These are phyloP conservation scores for Autographa gamma DNA, from an alignment of 2,888 invertebrate species.

Conservation along the genomic window DNA sequence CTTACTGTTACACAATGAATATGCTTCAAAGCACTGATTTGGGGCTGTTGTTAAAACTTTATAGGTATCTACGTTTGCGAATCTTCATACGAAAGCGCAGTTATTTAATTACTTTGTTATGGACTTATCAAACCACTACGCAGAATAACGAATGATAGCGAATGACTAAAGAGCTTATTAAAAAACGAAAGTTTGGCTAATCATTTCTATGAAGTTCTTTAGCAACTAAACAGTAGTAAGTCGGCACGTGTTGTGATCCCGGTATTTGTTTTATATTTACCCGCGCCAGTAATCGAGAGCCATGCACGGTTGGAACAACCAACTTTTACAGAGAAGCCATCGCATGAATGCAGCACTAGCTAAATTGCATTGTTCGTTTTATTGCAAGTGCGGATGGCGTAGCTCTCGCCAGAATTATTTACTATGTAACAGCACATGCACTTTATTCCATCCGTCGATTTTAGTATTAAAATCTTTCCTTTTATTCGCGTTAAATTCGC, in stretches of 20 bases:
- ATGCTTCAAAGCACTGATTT: slow-evolving; percentile 47
- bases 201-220: neutral
- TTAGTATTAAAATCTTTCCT: slow-evolving; percentile 78
- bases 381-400: slow-evolving; percentile 84
- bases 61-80: neutral
- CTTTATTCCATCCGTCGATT: slow-evolving; percentile 82
- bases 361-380: slow-evolving; percentile 88
- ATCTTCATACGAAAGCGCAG: neutral
- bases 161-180: neutral
- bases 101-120: neutral
- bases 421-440: slow-evolving; percentile 86
- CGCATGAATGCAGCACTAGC: slow-evolving; percentile 82
- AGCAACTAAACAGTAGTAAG: slow-evolving; percentile 18
- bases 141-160: neutral
- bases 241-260: slow-evolving; percentile 58
- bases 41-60: slow-evolving; percentile 10
- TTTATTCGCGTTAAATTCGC: slow-evolving; percentile 68
- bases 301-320: slow-evolving; percentile 65
- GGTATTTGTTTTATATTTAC: slow-evolving; percentile 68
- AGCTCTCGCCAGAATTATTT: slow-evolving; percentile 85
- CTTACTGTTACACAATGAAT: slow-evolving; percentile 52
- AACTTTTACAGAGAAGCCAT: slow-evolving; percentile 79
- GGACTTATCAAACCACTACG: neutral
- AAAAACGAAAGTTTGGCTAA: neutral
- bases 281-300: slow-evolving; percentile 69